phyloP scores from a whole-genome alignment of 2,888 invertebrate species.

The Drosophila vallismaia region DNA sequence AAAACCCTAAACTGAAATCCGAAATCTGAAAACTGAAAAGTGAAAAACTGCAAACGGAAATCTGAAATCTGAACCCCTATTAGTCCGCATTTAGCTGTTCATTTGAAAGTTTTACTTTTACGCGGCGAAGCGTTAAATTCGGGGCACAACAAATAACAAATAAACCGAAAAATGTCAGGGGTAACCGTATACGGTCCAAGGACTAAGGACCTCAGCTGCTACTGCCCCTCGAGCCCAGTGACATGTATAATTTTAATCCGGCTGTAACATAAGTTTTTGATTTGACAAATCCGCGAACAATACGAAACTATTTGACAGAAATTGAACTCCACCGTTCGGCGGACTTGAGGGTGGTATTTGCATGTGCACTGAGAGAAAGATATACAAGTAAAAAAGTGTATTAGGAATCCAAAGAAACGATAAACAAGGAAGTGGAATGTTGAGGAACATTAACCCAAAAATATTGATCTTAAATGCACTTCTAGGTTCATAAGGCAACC shows the following conservation, averaged over 20 bases:
- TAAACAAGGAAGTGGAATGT: too few relatives aligned
- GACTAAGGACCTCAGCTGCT: slow-evolving; percentile 32
- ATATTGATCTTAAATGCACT: too few relatives aligned
- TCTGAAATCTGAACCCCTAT: slow-evolving; percentile 83
- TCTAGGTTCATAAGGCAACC: too few relatives aligned
- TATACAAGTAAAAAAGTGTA: too few relatives aligned
- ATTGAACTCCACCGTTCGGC: slow-evolving; percentile 58
- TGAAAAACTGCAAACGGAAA: slow-evolving; percentile 64
- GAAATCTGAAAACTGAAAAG: slow-evolving; percentile 11
- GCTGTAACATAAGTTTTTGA: slow-evolving; percentile 82
- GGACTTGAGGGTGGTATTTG: slow-evolving; percentile 48
- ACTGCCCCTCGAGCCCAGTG: slow-evolving; percentile 50
- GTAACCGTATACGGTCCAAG: not conserved
- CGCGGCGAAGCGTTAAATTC: slow-evolving; percentile 82
- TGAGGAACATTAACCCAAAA: too few relatives aligned
- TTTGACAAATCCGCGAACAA: slow-evolving; percentile 71
- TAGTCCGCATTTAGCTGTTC: slow-evolving; percentile 83
- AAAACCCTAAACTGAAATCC: slow-evolving; percentile 15
- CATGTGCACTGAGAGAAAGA: slow-evolving; percentile 57
- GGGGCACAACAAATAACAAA: slow-evolving; percentile 67
- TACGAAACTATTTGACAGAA: slow-evolving; percentile 76
- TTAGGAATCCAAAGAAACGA: too few relatives aligned
- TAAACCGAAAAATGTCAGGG: slow-evolving; percentile 1
- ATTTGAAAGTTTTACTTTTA: slow-evolving; percentile 82
- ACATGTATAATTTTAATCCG: slow-evolving; percentile 82